Evolutionary conservation across 2,797 vertebrate species (phyloP).

Genomic region (Falco naumanni): DNA sequence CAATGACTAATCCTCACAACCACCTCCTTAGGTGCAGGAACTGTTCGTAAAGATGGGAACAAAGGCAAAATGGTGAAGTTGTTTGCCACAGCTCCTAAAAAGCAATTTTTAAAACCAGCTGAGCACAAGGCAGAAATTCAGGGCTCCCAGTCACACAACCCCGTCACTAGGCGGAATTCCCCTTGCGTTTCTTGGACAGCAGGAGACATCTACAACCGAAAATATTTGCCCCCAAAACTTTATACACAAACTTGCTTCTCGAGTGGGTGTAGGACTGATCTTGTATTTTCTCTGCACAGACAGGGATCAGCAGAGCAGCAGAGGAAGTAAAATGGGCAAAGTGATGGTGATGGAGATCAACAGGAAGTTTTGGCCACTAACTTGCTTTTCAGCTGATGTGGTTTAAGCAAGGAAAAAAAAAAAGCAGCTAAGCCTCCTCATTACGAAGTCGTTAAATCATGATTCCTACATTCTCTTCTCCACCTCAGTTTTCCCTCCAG

Average conservation of each 20-base stretch:
- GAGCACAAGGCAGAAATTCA: background rate
- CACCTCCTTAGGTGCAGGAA: background rate
- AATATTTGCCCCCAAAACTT: background rate
- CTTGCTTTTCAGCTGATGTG: background rate
- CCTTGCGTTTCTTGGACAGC: background rate
- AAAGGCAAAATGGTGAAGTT: background rate
- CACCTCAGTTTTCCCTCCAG: background rate
- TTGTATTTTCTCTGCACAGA: background rate
- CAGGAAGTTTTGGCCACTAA: background rate
- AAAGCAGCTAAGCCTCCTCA: background rate
- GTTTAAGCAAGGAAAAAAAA: background rate
- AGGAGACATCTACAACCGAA: background rate
- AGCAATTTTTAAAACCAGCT: background rate
- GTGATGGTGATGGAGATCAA: background rate
- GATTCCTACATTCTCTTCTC: background rate
- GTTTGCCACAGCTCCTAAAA: background rate
- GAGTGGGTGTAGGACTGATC: background rate
- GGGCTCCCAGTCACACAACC: background rate
- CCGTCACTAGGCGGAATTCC: background rate
- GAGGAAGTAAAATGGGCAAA: background rate
- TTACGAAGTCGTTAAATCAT: background rate
- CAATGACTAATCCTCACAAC: constrained; percentile 15
- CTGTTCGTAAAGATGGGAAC: background rate
- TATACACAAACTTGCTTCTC: background rate
- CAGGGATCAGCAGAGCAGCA: background rate